A percentile compares a stretch with the other conserved stretches of the same genome.
phyloP scores from a whole-genome alignment of 2,797 vertebrate species.

The Falco rusticolus region DNA sequence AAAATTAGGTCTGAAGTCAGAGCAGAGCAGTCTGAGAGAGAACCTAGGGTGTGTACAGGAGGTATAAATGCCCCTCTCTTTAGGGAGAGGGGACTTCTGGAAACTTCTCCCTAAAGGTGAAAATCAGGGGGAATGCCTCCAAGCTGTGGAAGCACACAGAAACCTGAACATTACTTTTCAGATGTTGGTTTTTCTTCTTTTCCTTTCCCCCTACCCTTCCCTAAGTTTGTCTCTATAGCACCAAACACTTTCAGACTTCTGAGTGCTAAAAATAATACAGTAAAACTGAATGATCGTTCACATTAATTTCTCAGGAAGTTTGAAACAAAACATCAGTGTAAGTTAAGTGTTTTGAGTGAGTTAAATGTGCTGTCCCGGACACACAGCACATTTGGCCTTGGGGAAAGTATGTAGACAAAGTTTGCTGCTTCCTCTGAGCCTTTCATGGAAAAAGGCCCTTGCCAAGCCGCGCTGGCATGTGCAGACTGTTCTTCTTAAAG shows the following conservation, averaged over 20 bases:
- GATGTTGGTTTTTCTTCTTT: not conserved
- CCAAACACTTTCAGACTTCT: not conserved
- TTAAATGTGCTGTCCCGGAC: slow-evolving; percentile 56
- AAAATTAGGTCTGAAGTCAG: not conserved
- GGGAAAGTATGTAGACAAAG: slow-evolving; percentile 65
- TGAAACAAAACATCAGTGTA: slow-evolving; percentile 55
- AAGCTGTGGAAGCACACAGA: not conserved
- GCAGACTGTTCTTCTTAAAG: slow-evolving; percentile 51
- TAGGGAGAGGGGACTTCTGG: not conserved
- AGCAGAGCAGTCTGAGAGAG: not conserved
- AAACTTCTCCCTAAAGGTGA: not conserved
- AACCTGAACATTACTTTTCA: not conserved
- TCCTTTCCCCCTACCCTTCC: not conserved
- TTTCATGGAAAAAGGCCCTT: slow-evolving; percentile 57
- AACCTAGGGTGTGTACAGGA: not conserved
- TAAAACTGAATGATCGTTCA: not conserved
- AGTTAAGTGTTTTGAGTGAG: slow-evolving; percentile 26
- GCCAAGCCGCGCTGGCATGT: slow-evolving; percentile 57
- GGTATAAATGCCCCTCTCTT: not conserved
- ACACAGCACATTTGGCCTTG: slow-evolving; percentile 40
- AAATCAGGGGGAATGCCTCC: not conserved
- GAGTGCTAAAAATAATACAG: slow-evolving; percentile 33
- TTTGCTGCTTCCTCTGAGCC: slow-evolving; percentile 60
- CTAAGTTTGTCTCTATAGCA: not conserved
- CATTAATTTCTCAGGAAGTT: slow-evolving; percentile 15